Evolutionary conservation across 2,797 vertebrate species (phyloP).

Genomic region (Iguana delicatissima): DNA sequence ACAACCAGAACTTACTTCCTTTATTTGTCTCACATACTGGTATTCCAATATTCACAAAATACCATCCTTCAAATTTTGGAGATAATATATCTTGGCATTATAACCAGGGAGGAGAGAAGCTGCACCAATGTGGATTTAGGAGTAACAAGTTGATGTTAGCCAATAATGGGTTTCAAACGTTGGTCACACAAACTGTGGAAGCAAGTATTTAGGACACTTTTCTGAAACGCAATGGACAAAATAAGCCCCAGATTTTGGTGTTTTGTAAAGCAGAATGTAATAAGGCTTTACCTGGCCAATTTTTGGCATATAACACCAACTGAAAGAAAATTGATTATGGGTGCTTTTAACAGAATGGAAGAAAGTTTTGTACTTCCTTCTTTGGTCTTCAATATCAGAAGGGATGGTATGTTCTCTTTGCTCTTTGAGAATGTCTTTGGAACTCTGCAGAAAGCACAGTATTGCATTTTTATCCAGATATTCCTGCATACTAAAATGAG

Average conservation of each 20-base stretch:
- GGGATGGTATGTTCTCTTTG: background rate
- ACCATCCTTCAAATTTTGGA: background rate
- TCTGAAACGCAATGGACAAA: background rate
- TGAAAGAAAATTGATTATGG: background rate
- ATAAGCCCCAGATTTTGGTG: background rate
- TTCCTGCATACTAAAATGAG: background rate
- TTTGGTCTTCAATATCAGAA: background rate
- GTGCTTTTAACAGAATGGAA: background rate
- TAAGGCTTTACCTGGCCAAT: background rate
- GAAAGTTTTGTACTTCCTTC: background rate
- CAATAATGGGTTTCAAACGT: background rate
- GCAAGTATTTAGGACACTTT: background rate
- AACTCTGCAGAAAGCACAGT: conserved; percentile 10
- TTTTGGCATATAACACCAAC: background rate
- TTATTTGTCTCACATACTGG: background rate
- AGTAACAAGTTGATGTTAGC: background rate
- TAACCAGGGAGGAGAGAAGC: background rate
- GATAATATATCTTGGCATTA: background rate
- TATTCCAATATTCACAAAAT: background rate
- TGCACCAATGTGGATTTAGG: background rate
- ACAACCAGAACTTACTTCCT: background rate
- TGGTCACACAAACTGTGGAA: background rate
- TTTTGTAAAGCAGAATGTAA: background rate
- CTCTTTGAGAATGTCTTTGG: conserved; percentile 16
- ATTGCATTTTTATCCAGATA: conserved; percentile 14